A percentile compares a stretch with the other conserved stretches of the same genome.
phyloP scores from a whole-genome alignment of 2,113 vertebrate species.

The Aepyceros melampus region DNA sequence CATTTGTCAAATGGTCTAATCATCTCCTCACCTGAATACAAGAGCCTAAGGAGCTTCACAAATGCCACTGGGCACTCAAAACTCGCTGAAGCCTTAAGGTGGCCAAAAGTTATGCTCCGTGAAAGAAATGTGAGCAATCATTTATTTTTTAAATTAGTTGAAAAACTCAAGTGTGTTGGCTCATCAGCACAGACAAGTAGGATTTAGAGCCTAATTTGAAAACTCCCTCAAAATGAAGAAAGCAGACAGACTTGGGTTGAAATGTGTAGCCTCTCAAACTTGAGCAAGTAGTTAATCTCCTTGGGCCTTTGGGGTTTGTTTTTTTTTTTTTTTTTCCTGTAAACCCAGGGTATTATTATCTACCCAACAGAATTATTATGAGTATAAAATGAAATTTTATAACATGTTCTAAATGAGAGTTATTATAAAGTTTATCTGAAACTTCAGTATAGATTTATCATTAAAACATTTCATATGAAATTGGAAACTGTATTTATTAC shows the following conservation, averaged over 20 bases:
- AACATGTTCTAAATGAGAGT: neutral
- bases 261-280: neutral
- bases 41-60: neutral
- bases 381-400: neutral
- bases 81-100: neutral
- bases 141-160: constrained; percentile 7
- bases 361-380: neutral
- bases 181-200: neutral
- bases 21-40: neutral
- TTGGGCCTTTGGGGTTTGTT: neutral
- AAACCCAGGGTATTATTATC: neutral
- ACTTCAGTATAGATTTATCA: neutral
- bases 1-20: constrained; percentile 37
- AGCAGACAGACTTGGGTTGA: neutral
- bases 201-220: constrained; percentile 3
- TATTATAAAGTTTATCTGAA: neutral
- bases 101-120: neutral
- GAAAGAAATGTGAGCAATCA: neutral
- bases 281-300: neutral
- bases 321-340: neutral
- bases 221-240: neutral
- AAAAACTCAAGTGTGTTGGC: constrained; percentile 6
- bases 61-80: neutral
- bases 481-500: neutral
- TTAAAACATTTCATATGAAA: neutral